Evolutionary conservation across 2,797 vertebrate genomes (phyloP).

Genomic region (Pseudochromis fuscus): DNA sequence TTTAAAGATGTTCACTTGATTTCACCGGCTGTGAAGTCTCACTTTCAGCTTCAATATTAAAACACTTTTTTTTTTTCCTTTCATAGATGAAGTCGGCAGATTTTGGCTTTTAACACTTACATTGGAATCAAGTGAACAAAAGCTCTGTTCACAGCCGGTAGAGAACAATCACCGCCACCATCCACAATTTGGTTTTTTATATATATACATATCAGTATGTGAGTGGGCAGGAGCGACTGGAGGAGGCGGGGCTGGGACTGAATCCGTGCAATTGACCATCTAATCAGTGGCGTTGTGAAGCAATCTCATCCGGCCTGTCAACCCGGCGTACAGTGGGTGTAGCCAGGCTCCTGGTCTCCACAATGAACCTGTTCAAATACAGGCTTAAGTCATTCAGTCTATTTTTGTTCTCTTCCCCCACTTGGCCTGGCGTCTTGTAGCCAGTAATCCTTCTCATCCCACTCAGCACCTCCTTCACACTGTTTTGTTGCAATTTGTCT

Average conservation of each 20-base stretch:
- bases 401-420: constrained; percentile 61
- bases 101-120: too few species aligned
- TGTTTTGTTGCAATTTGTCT: constrained; percentile 70
- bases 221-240: constrained; percentile 38
- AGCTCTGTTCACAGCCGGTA: too few species aligned
- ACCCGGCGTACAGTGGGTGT: constrained; percentile 45
- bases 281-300: constrained; percentile 62
- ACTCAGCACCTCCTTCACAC: constrained; percentile 69
- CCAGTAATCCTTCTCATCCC: constrained; percentile 71
- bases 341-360: constrained; percentile 49
- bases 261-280: constrained; percentile 46
- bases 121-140: too few species aligned
- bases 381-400: constrained; percentile 57
- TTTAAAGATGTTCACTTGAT: too few species aligned
- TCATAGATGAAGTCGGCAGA: too few species aligned
- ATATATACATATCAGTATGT: too few species aligned
- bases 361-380: constrained; percentile 40
- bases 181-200: too few species aligned
- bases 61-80: too few species aligned
- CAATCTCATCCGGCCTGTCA: constrained; percentile 54
- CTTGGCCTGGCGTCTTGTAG: constrained; percentile 42
- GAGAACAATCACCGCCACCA: too few species aligned
- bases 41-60: too few species aligned
- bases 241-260: constrained; percentile 24
- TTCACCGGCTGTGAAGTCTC: too few species aligned